phyloP scores from a whole-genome alignment of 2,888 invertebrate species.

The Orthosia cruda region DNA sequence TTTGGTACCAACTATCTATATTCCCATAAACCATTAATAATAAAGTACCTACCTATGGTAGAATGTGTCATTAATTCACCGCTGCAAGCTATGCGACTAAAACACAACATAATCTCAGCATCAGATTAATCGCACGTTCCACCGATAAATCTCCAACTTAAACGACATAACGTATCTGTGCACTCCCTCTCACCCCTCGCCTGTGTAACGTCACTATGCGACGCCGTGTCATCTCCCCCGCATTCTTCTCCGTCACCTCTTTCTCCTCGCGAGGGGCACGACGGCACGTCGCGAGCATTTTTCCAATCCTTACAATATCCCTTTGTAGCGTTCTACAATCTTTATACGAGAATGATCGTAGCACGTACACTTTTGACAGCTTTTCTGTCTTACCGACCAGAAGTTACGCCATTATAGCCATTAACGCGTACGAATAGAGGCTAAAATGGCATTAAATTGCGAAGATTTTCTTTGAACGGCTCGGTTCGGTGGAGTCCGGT shows the following conservation, averaged over 20 bases:
- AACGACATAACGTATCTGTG: slow-evolving; percentile 30
- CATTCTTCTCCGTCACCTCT: slow-evolving; percentile 53
- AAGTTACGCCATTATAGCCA: slow-evolving; percentile 64
- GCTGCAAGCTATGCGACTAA: slow-evolving; percentile 45
- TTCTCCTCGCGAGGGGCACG: slow-evolving; percentile 43
- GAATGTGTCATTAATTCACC: slow-evolving; percentile 35
- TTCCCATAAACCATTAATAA: slow-evolving; percentile 16
- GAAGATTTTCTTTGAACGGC: slow-evolving; percentile 55
- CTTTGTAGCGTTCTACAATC: slow-evolving; percentile 60
- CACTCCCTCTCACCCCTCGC: no score
- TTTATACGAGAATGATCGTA: slow-evolving; percentile 58
- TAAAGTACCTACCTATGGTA: slow-evolving; percentile 5
- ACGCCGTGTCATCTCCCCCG: slow-evolving; percentile 39
- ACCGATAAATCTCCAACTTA: slow-evolving; percentile 57
- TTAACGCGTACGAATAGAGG: slow-evolving; percentile 57
- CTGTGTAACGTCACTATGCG: slow-evolving; percentile 13
- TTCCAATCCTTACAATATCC: slow-evolving; percentile 58
- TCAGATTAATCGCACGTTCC: slow-evolving; percentile 42
- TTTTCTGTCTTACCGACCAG: slow-evolving; percentile 62
- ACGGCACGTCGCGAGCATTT: slow-evolving; percentile 56
- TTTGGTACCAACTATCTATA: neutral
- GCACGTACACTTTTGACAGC: slow-evolving; percentile 64
- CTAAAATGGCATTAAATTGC: slow-evolving; percentile 52
- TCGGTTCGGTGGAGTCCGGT: slow-evolving; percentile 45
- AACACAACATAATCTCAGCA: slow-evolving; percentile 45